Conservation (phyloP, 2,797 vertebrate genomes). For the Melanotaenia pygmaea region DNA sequence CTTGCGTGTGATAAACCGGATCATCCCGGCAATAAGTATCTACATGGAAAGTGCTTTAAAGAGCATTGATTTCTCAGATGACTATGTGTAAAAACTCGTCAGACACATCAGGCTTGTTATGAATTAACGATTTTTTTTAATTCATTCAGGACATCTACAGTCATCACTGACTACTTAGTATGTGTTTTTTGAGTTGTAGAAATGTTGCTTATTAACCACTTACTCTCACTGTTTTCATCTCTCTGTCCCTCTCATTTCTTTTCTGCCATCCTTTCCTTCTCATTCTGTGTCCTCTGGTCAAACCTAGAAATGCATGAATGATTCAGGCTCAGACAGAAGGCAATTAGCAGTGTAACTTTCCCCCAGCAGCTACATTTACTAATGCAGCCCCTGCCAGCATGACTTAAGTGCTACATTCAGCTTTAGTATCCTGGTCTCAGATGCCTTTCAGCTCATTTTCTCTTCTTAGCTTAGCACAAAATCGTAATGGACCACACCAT, state of each 20-base stretch:
- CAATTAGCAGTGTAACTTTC: constrained; percentile 48
- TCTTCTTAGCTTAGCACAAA: constrained; percentile 36
- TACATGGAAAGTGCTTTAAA: neutral
- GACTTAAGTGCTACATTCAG: constrained; percentile 68
- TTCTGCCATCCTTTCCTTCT: neutral
- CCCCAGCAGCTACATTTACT: constrained; percentile 59
- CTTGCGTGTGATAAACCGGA: constrained; percentile 9
- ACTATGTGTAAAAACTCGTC: neutral
- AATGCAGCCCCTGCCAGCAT: constrained; percentile 47
- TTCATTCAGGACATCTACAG: neutral
- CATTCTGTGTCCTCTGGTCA: constrained; percentile 13
- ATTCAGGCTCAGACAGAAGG: constrained; percentile 48
- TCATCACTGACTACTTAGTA: constrained; percentile 8
- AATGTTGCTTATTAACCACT: neutral
- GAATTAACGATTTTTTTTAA: neutral
- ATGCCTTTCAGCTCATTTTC: constrained; percentile 52
- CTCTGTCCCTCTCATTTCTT: neutral
- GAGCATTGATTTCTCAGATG: neutral
- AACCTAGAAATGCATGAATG: constrained; percentile 24
- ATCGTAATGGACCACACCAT: constrained; percentile 49
- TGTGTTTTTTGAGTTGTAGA: neutral
- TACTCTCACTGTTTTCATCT: neutral
- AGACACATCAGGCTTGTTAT: neutral
- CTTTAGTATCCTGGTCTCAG: constrained; percentile 36
- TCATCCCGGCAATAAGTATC: neutral